Conservation (phyloP, 2,888 invertebrate species). For the Hydropsyche betteni region DNA sequence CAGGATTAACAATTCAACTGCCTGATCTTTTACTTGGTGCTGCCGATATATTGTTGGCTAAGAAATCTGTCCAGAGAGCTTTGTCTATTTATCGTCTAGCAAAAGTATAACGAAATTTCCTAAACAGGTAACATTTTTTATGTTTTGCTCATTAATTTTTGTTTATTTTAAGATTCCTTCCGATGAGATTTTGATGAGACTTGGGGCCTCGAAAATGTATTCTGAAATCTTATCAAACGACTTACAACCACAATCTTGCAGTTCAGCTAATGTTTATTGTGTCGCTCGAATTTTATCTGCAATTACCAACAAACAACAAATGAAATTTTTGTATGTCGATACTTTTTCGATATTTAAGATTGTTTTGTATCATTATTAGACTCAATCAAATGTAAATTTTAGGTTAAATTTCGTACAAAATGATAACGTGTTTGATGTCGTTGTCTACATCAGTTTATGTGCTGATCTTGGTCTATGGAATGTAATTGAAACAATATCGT, state of each 20-base stretch:
- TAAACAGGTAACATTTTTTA: background rate
- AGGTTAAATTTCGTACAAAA: slow-evolving; percentile 47
- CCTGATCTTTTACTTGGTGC: slow-evolving; percentile 78
- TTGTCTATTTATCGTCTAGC: slow-evolving; percentile 83
- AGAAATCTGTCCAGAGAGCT: slow-evolving; percentile 76
- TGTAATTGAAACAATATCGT: slow-evolving; percentile 53
- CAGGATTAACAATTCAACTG: slow-evolving; percentile 63
- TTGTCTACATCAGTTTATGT: slow-evolving; percentile 54
- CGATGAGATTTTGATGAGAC: slow-evolving; percentile 48
- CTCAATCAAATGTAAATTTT: slow-evolving; percentile 22
- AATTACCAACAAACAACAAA: slow-evolving; percentile 32
- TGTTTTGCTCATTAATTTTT: slow-evolving; percentile 15
- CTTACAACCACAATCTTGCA: slow-evolving; percentile 44
- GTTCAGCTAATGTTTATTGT: slow-evolving; percentile 48
- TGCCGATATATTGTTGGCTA: slow-evolving; percentile 81
- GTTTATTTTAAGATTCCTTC: slow-evolving; percentile 43
- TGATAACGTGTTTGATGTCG: slow-evolving; percentile 41
- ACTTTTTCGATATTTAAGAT: background rate
- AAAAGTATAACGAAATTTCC: slow-evolving; percentile 63
- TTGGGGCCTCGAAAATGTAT: slow-evolving; percentile 47
- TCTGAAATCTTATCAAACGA: slow-evolving; percentile 46
- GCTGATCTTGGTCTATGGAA: slow-evolving; percentile 65
- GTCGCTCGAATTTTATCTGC: slow-evolving; percentile 41
- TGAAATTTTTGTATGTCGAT: slow-evolving; percentile 38
- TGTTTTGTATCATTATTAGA: background rate